Percentiles rank a stretch among this genome's conserved stretches.
Evolutionary conservation across 53 echinoderm and acorn worm genomes (phyloP).

Genomic region (Mesocentrotus franciscanus): DNA sequence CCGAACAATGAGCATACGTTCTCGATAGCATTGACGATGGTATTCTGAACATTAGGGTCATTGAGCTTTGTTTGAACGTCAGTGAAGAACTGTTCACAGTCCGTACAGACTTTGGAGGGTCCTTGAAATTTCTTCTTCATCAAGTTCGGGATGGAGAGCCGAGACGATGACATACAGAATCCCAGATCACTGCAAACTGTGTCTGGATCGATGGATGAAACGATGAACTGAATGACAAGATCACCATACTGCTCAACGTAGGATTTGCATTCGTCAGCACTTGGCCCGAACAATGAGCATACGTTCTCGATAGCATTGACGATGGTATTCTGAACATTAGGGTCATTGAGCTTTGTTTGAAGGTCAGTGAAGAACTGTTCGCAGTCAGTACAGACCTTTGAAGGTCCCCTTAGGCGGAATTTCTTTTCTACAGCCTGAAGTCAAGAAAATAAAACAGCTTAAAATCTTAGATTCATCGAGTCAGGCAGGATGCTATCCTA

Average conservation of each 20-base stretch:
- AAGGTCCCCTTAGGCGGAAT: slow-evolving; percentile 3
- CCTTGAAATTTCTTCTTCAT: slow-evolving; percentile 15
- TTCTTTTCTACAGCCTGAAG: not conserved
- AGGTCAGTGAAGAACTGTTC: slow-evolving; percentile 74
- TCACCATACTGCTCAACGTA: slow-evolving; percentile 57
- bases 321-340: slow-evolving; percentile 55
- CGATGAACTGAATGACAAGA: slow-evolving; percentile 50
- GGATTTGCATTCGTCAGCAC: not conserved
- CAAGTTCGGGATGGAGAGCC: not conserved
- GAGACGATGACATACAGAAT: slow-evolving; percentile 9
- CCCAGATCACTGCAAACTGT: slow-evolving; percentile 20
- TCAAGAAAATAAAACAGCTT: not conserved
- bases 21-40: slow-evolving; percentile 33
- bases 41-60: slow-evolving; percentile 61
- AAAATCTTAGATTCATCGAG: not conserved
- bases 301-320: slow-evolving; percentile 13
- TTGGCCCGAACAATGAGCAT: not conserved
- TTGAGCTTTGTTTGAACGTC: slow-evolving; percentile 71
- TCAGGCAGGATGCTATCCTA: not conserved
- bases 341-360: slow-evolving; percentile 62
- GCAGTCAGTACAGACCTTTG: slow-evolving; percentile 78
- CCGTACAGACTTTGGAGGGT: slow-evolving; percentile 71
- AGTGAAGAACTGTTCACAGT: slow-evolving; percentile 74
- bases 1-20: not conserved
- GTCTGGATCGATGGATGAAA: slow-evolving; percentile 36